Percentiles rank a stretch among this genome's conserved stretches.
Evolutionary conservation across 2,888 invertebrate species (phyloP).

Genomic region (Erebia palarica): DNA sequence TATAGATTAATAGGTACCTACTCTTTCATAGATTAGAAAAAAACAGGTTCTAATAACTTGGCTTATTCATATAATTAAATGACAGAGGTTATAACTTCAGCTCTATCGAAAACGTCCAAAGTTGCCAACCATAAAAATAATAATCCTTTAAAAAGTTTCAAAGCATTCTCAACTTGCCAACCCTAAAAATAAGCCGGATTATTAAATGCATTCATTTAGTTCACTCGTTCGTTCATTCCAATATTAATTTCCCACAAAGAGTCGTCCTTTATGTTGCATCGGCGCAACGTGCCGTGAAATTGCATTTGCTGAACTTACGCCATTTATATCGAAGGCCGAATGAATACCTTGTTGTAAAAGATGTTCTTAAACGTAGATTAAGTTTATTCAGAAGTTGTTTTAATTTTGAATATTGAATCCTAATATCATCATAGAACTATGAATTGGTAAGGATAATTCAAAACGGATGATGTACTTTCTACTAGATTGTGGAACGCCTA

Average conservation of each 20-base stretch:
- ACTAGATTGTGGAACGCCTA: too few species aligned
- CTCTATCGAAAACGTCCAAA: too few species aligned
- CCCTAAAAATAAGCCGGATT: constrained; percentile 19
- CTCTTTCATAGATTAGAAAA: constrained; percentile 5
- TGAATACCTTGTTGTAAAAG: constrained; percentile 16
- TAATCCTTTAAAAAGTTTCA: not conserved
- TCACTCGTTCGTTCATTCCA: constrained; percentile 25
- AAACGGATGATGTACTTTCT: too few species aligned
- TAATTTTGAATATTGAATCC: too few species aligned
- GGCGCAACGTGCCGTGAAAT: constrained; percentile 30
- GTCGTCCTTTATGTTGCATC: constrained; percentile 24
- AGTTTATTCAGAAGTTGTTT: too few species aligned
- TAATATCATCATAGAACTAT: too few species aligned
- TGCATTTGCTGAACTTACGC: constrained; percentile 31
- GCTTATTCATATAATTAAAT: constrained; percentile 11
- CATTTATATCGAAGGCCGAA: constrained; percentile 19
- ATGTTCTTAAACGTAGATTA: not conserved
- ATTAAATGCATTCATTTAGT: constrained; percentile 29
- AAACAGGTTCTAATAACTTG: constrained; percentile 13
- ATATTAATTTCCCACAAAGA: constrained; percentile 31
- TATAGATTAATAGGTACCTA: not conserved
- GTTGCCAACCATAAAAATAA: not conserved
- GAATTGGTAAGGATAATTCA: too few species aligned
- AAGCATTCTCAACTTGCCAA: not conserved
- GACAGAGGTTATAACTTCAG: too few species aligned